Percentiles rank a stretch among this genome's conserved stretches.
These are phyloP conservation scores for Alcedo atthis DNA, from an alignment of 2,797 vertebrate genomes.

Conservation along the genomic window DNA sequence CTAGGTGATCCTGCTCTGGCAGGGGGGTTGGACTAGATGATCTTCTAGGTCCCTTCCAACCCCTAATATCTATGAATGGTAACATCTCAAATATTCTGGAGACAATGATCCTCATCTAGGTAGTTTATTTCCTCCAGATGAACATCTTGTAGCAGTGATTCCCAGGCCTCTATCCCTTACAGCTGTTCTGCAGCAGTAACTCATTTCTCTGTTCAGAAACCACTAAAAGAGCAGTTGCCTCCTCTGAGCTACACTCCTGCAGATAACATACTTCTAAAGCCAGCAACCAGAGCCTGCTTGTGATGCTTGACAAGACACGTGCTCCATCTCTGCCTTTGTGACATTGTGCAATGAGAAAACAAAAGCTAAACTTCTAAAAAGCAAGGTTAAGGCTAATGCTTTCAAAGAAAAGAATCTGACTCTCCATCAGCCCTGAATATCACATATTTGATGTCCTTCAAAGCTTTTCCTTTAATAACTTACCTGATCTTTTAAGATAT, in stretches of 20 bases:
- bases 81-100: neutral
- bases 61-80: too few species aligned
- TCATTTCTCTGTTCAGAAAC: neutral
- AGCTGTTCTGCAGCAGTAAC: neutral
- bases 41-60: too few species aligned
- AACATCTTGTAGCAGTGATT: neutral
- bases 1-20: too few species aligned
- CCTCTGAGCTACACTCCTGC: neutral
- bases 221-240: neutral
- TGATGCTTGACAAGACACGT: neutral
- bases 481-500: neutral
- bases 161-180: neutral
- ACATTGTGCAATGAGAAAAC: neutral
- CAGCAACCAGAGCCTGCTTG: neutral
- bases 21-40: too few species aligned
- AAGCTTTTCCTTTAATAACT: neutral
- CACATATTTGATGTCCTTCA: neutral
- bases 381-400: neutral
- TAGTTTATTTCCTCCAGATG: neutral
- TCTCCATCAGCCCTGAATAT: neutral
- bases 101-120: neutral
- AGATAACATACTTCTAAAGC: neutral
- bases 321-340: neutral
- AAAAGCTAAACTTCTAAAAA: neutral
- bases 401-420: neutral